Conservation (phyloP, 2,797 vertebrate genomes). For the Schizopygopsis pylzovi region DNA sequence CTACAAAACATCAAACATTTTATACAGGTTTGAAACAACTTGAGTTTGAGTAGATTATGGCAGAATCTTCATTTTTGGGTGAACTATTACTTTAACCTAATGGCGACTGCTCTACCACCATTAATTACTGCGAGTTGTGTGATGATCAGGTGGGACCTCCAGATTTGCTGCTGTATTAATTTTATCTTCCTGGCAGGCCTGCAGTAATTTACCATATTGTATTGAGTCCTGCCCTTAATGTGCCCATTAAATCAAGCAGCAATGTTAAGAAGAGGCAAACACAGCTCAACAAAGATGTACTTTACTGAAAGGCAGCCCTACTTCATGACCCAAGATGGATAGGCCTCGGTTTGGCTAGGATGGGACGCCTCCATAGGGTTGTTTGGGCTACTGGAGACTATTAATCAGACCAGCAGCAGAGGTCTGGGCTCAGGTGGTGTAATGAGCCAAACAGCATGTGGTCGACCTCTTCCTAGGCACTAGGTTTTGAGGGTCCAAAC, state of each 20-base stretch:
- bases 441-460: constrained; percentile 83
- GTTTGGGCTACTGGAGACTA: constrained; percentile 72
- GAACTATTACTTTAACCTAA: constrained; percentile 8
- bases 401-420: constrained; percentile 77
- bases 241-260: constrained; percentile 73
- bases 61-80: background rate
- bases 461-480: constrained; percentile 74
- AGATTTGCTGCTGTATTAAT: constrained; percentile 58
- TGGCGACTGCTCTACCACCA: constrained; percentile 16
- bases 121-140: constrained; percentile 49
- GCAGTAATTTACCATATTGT: constrained; percentile 64
- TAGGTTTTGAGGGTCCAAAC: constrained; percentile 78
- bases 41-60: constrained; percentile 14
- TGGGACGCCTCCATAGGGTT: constrained; percentile 76
- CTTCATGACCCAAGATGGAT: constrained; percentile 77
- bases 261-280: constrained; percentile 69
- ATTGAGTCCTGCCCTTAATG: constrained; percentile 68
- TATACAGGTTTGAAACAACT: background rate
- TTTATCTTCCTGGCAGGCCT: constrained; percentile 61
- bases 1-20: background rate
- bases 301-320: constrained; percentile 68
- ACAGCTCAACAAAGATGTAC: constrained; percentile 66
- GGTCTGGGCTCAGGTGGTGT: constrained; percentile 79
- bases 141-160: constrained; percentile 52
- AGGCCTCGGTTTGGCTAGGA: constrained; percentile 68